Evolutionary conservation across 2,888 invertebrate genomes (phyloP).

Genomic region (Chalcis sispes): DNA sequence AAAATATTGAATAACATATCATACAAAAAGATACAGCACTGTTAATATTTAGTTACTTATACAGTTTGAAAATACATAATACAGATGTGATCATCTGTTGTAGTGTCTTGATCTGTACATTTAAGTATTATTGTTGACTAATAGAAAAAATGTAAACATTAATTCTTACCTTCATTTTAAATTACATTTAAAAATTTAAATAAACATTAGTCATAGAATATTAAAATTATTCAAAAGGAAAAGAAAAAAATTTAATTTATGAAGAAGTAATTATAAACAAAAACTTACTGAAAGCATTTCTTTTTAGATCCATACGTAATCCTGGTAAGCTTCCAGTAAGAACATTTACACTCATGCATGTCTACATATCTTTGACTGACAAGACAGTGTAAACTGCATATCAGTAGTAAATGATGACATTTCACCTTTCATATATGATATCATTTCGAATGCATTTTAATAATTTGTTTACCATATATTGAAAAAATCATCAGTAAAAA

Average conservation of each 20-base stretch:
- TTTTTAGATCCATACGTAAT: slow-evolving; percentile 58
- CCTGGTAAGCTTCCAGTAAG: slow-evolving; percentile 63
- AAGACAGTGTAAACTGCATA: slow-evolving; percentile 57
- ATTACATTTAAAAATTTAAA: slow-evolving; percentile 11
- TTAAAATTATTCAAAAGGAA: slow-evolving; percentile 17
- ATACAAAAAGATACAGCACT: too few species aligned
- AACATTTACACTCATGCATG: slow-evolving; percentile 63
- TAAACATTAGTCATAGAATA: slow-evolving; percentile 3
- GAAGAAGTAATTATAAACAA: slow-evolving; percentile 32
- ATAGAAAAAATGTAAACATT: slow-evolving; percentile 49
- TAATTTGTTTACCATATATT: slow-evolving; percentile 42
- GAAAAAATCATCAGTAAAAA: slow-evolving; percentile 39
- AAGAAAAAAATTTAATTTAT: slow-evolving; percentile 30
- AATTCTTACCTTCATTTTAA: slow-evolving; percentile 52
- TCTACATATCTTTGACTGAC: slow-evolving; percentile 63
- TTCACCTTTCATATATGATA: slow-evolving; percentile 64
- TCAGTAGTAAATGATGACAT: slow-evolving; percentile 65
- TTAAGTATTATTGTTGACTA: background rate
- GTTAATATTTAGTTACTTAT: too few species aligned
- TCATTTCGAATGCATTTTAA: slow-evolving; percentile 19
- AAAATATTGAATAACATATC: too few species aligned
- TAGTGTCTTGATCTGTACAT: too few species aligned
- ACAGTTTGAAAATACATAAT: too few species aligned
- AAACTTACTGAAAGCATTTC: slow-evolving; percentile 68
- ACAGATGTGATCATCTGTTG: too few species aligned